phyloP scores from a whole-genome alignment of 1,140 invertebrate species.

The Parapsyche elsis region DNA sequence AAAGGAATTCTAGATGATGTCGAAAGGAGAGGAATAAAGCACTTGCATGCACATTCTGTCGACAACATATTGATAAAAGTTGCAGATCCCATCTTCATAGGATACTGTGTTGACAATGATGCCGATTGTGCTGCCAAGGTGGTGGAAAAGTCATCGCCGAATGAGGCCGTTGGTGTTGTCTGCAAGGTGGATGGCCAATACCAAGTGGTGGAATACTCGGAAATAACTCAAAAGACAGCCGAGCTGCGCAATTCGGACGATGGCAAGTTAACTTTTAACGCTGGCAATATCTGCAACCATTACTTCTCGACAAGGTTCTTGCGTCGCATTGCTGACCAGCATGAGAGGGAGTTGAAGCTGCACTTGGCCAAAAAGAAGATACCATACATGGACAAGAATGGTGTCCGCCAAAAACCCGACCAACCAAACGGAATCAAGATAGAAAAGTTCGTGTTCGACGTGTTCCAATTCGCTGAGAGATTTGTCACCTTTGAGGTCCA shows the following conservation, averaged over 20 bases:
- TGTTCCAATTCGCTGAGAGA: slow-evolving; percentile 91
- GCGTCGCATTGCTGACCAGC: slow-evolving; percentile 70
- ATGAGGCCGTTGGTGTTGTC: slow-evolving; percentile 95
- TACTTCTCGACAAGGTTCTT: slow-evolving; percentile 94
- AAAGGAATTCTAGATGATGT: slow-evolving; percentile 88
- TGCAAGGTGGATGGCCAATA: slow-evolving; percentile 90
- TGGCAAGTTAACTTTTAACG: slow-evolving; percentile 88
- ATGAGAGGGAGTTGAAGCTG: slow-evolving; percentile 82
- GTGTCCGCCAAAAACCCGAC: slow-evolving; percentile 78
- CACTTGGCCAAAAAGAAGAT: slow-evolving; percentile 99
- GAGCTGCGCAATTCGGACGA: slow-evolving; percentile 82
- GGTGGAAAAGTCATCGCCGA: slow-evolving; percentile 90
- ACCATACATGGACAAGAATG: slow-evolving; percentile 82
- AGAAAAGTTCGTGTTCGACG: slow-evolving; percentile 99
- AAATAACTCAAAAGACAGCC: slow-evolving; percentile 89
- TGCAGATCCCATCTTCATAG: slow-evolving; percentile 96
- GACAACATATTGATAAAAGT: slow-evolving; percentile 99
- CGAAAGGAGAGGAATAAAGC: slow-evolving; percentile 81
- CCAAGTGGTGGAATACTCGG: slow-evolving; percentile 97
- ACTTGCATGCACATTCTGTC: slow-evolving; percentile 97
- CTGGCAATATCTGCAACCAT: slow-evolving; percentile 99
- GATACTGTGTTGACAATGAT: slow-evolving; percentile 89
- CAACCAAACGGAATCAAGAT: slow-evolving; percentile 97
- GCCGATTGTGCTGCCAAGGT: slow-evolving; percentile 98
- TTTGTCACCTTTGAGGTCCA: slow-evolving; percentile 95